Evolutionary conservation across 1,140 invertebrate species (phyloP).

Genomic region (Pollicipes pollicipes): DNA sequence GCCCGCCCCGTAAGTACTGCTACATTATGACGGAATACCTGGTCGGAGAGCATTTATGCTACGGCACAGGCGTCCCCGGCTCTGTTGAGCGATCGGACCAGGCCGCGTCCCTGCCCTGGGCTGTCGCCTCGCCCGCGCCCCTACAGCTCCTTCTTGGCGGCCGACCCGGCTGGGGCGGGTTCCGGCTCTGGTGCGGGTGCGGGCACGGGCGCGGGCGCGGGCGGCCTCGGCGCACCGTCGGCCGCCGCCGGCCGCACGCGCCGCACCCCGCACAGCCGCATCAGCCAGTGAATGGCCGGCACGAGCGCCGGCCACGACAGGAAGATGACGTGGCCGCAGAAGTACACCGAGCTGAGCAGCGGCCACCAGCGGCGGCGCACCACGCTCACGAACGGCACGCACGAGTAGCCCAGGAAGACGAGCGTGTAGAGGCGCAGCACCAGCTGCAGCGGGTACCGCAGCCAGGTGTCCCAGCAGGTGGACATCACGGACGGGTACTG

Average conservation of each 20-base stretch:
- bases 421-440: slow-evolving; percentile 55
- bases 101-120: no score
- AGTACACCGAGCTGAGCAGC: slow-evolving; percentile 41
- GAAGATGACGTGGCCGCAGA: slow-evolving; percentile 42
- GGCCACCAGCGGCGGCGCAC: slow-evolving; percentile 30
- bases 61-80: no score
- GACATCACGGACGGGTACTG: slow-evolving; percentile 21
- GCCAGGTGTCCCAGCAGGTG: slow-evolving; percentile 19
- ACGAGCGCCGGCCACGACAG: slow-evolving; percentile 37
- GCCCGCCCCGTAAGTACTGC: neutral
- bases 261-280: neutral
- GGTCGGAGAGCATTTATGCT: no score
- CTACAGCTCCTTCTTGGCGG: neutral
- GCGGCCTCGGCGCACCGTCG: no score
- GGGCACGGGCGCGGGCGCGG: no score
- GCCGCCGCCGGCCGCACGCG: neutral
- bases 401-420: slow-evolving; percentile 66
- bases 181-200: no score
- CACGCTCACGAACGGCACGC: slow-evolving; percentile 59
- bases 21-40: neutral
- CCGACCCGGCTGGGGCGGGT: no score
- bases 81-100: no score
- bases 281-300: slow-evolving; percentile 15
- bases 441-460: slow-evolving; percentile 28
- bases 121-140: no score